Evolutionary conservation across 2,113 vertebrate genomes (phyloP), one percentile per base, ranked within the genome.

Genomic region (Origma solitaria): DNA sequence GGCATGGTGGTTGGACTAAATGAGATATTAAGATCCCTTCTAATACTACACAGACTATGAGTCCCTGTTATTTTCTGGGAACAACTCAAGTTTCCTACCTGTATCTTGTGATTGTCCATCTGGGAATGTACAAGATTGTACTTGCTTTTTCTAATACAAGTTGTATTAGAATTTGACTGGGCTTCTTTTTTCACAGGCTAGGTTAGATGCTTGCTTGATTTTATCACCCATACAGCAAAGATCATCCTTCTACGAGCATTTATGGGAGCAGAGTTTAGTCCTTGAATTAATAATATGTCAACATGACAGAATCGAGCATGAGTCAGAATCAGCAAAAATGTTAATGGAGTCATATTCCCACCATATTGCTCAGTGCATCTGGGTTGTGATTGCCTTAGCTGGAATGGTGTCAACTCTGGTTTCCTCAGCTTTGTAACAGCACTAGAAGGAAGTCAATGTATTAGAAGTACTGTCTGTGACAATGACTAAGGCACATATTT

Each of bases 1-100:
- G 9, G 23, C n/a, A 15, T n/a, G 6, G 2, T 1, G 0, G 1
- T 47, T 75, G 42, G 24, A 61, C n/a, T 66, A 51, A 38, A 28
- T 70, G 9, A 50, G 61, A 35, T 66, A 40, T 35, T 53, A 58
- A 49, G 2, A 35, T 40, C 20, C 15, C 6, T 71, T 84, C 53
- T 68, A 77, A 53, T 2, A 2, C 35, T 64, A 22, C 8, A 7
- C 7, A 27, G 62, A 62, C 38, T 54, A 11, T 0, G 1, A 71
- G 57, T 83, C 50, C 75, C 10, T 78, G 24, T 66, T 56, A n/a
- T 7, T 62, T 92, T 7, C 40, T 90, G n/a, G 21, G 37, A 86
- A 9, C 20, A 47, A 14, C 44, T 77, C 22, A 4, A 5, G 7
- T 75, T 70, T 72, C 9, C 20, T 49, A 31, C 15, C 21, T 64